phyloP scores from a whole-genome alignment of 2,113 vertebrate species.

The Reinhardtius hippoglossoides region DNA sequence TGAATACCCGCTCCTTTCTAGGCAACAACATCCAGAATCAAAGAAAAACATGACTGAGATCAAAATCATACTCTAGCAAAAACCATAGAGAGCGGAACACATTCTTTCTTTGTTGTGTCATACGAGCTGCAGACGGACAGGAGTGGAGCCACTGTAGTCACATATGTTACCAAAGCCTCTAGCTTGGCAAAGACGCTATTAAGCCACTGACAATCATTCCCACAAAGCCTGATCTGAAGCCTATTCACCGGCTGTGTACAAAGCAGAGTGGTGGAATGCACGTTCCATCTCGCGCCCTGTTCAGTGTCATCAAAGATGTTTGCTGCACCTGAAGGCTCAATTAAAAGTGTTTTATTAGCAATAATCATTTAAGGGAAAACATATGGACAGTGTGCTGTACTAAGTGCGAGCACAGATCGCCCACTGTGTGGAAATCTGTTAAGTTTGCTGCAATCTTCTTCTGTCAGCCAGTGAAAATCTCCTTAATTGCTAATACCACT shows the following conservation, averaged over 20 bases:
- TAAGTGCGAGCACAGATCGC: conserved; percentile 28
- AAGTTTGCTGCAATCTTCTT: conserved; percentile 56
- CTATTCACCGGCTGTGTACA: conserved; percentile 80
- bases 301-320: conserved; percentile 30
- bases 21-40: conserved; percentile 57
- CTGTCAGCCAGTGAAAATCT: conserved; percentile 62
- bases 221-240: conserved; percentile 82
- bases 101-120: conserved; percentile 38
- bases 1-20: conserved; percentile 32
- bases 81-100: conserved; percentile 22
- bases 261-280: conserved; percentile 77
- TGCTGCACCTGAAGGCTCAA: conserved; percentile 63
- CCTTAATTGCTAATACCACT: conserved; percentile 70
- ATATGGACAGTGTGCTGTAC: background rate
- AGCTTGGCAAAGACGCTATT: conserved; percentile 84
- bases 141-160: conserved; percentile 67
- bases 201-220: conserved; percentile 85
- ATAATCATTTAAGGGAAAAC: conserved; percentile 14
- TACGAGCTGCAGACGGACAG: conserved; percentile 36
- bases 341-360: conserved; percentile 41
- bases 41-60: conserved; percentile 18
- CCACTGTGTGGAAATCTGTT: conserved; percentile 62
- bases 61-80: conserved; percentile 12
- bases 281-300: conserved; percentile 49
- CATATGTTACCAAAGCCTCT: conserved; percentile 83